Evolutionary conservation across 1,140 invertebrate species (phyloP).

Genomic region (Drosophila saltans): DNA sequence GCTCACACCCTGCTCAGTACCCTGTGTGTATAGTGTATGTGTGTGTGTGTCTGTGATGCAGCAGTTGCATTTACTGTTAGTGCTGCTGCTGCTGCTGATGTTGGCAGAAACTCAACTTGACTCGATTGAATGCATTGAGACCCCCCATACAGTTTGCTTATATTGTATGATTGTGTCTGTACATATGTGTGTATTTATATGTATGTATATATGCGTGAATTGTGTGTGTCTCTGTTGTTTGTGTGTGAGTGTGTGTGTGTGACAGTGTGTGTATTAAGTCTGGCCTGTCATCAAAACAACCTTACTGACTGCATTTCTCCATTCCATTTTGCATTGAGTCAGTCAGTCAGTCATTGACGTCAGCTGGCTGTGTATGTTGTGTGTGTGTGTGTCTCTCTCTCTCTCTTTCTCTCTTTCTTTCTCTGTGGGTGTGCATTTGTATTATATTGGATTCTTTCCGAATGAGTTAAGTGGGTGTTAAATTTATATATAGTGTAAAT

Average conservation of each 20-base stretch:
- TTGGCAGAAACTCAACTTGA: conserved; percentile 47
- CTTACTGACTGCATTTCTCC: conserved; percentile 33
- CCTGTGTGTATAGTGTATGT: neutral
- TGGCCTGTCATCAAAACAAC: conserved; percentile 42
- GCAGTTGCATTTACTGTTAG: conserved; percentile 25
- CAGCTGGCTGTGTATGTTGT: neutral
- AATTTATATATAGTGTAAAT: conserved; percentile 8
- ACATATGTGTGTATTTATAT: neutral
- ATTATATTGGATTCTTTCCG: conserved; percentile 17
- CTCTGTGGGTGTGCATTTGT: neutral
- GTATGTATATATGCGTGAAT: neutral
- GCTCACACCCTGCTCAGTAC: no score
- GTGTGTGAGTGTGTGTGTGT: neutral
- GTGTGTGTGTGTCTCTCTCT: neutral
- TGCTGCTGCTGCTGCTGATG: conserved; percentile 33
- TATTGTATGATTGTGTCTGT: neutral
- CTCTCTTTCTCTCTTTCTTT: neutral
- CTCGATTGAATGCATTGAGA: conserved; percentile 40
- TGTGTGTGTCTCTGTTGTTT: neutral
- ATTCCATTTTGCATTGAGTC: conserved; percentile 15
- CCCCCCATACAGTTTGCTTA: conserved; percentile 1
- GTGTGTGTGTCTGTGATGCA: conserved; percentile 19
- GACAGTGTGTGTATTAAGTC: conserved; percentile 22
- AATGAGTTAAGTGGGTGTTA: conserved; percentile 17
- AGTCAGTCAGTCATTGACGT: conserved; percentile 20